Evolutionary conservation across 2,797 vertebrate genomes (phyloP).

Genomic region (Petrocephalus schoutedeni): DNA sequence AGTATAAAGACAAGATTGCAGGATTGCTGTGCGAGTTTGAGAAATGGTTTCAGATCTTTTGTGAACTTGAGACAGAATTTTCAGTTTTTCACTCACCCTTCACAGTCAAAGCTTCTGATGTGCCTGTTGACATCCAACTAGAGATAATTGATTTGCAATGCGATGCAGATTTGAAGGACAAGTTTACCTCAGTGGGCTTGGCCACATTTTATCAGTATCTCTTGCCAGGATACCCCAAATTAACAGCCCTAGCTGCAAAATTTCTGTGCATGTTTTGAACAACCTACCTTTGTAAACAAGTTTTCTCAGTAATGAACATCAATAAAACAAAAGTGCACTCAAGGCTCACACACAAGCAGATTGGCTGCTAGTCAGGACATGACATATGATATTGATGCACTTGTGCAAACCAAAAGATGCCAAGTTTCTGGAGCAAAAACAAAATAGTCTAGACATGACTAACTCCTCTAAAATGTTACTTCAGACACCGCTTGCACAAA

Average conservation of each 20-base stretch:
- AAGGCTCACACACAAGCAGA: conserved; percentile 30
- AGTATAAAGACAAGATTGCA: conserved; percentile 20
- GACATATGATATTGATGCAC: conserved; percentile 25
- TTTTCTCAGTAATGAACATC: conserved; percentile 35
- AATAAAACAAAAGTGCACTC: conserved; percentile 34
- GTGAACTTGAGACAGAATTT: conserved; percentile 31
- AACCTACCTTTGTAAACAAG: conserved; percentile 36
- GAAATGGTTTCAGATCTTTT: conserved; percentile 33
- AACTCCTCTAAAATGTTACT: conserved; percentile 20
- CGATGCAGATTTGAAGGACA: conserved; percentile 32
- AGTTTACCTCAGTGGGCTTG: conserved; percentile 19
- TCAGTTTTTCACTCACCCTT: conserved; percentile 26
- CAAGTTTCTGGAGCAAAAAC: conserved; percentile 27
- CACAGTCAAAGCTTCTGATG: conserved; percentile 5
- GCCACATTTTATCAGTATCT: conserved; percentile 37
- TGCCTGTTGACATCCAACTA: conserved; percentile 30
- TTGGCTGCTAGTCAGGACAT: conserved; percentile 20
- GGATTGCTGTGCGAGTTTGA: conserved; percentile 33
- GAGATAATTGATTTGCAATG: conserved; percentile 38
- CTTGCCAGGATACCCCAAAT: conserved; percentile 29
- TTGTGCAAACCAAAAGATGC: conserved; percentile 25
- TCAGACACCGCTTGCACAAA: not conserved
- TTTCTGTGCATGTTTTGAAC: conserved; percentile 37
- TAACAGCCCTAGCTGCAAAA: conserved; percentile 32
- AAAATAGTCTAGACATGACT: not conserved